Base-by-base conservation (phyloP, 2,113 vertebrate species). In the Dasyornis broadbenti region DNA sequence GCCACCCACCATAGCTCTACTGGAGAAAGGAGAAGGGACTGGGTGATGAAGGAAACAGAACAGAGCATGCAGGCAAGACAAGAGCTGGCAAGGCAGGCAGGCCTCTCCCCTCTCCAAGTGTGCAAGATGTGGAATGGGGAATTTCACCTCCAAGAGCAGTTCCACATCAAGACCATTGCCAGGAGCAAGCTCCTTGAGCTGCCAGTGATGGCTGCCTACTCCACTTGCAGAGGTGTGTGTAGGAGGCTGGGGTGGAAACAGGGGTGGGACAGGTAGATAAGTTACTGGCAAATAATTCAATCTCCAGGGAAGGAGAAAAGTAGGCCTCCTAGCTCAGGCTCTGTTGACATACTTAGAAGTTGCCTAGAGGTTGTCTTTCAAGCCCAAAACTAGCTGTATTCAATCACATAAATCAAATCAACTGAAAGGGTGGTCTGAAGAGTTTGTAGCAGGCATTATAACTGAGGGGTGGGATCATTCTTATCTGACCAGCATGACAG, bases 181-280 rank as follows among this genome's bases (percentile, higher is more conserved):
- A 79, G 49, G 20, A 85, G 13, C 14, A 11, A 68, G 40, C 20
- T 61, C 26, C 39, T 31, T 66, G 52, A 70, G 47, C 45, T 89
- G 27, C 54, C 39, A n/a, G 17, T 0, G 1, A 16, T 0, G 0
- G 21, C 53, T 54, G 53, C 28, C 70, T 17, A 4, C 47, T 63
- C 30, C 18, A 24, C 47, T 73, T 22, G 3, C 52, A 44, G 33
- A 20, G 13, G 12, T 13, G 7, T 28, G 4, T 11, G 53, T 15
- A 56, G 53, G 45, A 78, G 44, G 23, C 47, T 76, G 35, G 17
- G 45, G 17, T n/a, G 35, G 47, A 78, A 86, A 53, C 53, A 53
- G 45, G 12, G 30, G 24, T 63, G 61, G 56, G 75, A 47, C 16
- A 40, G 27, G 3, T 22, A 82, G 40, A 54, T 3, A 24, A 75